These are phyloP conservation scores for Saccostrea glomerata DNA, from an alignment of 1,140 invertebrate species.

Conservation along the genomic window DNA sequence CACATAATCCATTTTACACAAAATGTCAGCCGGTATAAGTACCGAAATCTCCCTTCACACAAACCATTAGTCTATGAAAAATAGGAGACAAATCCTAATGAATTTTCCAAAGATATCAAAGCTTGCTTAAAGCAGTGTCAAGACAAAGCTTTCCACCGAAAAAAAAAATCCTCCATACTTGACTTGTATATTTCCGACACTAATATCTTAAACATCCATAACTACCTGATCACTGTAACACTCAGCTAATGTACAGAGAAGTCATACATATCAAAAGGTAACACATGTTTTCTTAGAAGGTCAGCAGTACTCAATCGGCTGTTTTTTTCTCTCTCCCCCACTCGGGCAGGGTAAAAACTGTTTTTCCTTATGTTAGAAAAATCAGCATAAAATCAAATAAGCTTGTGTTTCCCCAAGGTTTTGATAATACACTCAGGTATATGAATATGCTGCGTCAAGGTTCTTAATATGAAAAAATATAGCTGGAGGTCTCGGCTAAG, in stretches of 20 bases:
- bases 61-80: background rate
- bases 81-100: background rate
- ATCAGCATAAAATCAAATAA: background rate
- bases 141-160: background rate
- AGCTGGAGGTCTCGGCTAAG: background rate
- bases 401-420: background rate
- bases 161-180: background rate
- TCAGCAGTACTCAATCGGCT: background rate
- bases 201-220: background rate
- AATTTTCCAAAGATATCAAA: background rate
- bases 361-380: constrained; percentile 1
- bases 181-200: background rate
- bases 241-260: background rate
- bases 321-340: background rate
- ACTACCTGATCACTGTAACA: constrained; percentile 17
- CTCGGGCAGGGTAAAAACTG: background rate
- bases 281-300: background rate
- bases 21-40: background rate
- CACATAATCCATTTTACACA: background rate
- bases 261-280: constrained; percentile 10
- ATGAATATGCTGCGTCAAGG: constrained; percentile 14
- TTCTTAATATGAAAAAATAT: constrained; percentile 8
- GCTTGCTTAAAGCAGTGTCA: background rate
- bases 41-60: background rate
- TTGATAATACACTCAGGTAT: background rate